Base-by-base conservation (phyloP, 1,140 invertebrate species). In the Diorhabda carinulata region DNA sequence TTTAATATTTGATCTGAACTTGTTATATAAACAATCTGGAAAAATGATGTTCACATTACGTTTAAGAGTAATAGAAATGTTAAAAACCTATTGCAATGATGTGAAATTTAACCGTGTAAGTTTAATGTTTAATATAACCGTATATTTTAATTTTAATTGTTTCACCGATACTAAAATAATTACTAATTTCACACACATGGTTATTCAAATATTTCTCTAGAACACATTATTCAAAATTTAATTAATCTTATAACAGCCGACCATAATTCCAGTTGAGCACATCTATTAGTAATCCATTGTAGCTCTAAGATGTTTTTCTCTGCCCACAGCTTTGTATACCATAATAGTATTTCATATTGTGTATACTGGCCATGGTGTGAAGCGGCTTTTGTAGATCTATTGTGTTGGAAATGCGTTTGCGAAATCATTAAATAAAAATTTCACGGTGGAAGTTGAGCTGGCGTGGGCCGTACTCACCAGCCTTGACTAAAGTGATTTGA, bases 381-480 rank as follows among this genome's bases (percentile, higher is more conserved):
- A 42, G 43, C n/a, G 9, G 43, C 47, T 56, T 56, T 64, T 64
- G 63, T 64, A 57, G 25, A 10, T 52, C 45, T 64, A 64, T 64
- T 64, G 52, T 64, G 8, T 7, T 62, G 43, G 41, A 8, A 47
- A 47, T 43, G 45, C 44, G n/a, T 64, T 64, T 64, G 63, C 63
- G 63, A 64, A 64, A 64, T 64, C 63, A 64, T 64, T 64, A 64
- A 64, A 64, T 57, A 64, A 64, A 64, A 64, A 64, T 64, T 64
- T 64, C 63, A 64, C 45, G 63, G 44, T 64, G 42, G 63, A 64
- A 64, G 43, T 45, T 57, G 45, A 64, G 52, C 6, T 40, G 41
- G 63, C 63, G 63, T 64, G 63, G 63, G 63, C 63, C 63, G 63
- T 47, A 64, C 52, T 64, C 63, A 56, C 63, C 63, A 9, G 56